A percentile compares a stretch with the other conserved stretches of the same genome.
Evolutionary conservation across 2,888 invertebrate genomes (phyloP).

Genomic region (Agonopterix alstromeriana): DNA sequence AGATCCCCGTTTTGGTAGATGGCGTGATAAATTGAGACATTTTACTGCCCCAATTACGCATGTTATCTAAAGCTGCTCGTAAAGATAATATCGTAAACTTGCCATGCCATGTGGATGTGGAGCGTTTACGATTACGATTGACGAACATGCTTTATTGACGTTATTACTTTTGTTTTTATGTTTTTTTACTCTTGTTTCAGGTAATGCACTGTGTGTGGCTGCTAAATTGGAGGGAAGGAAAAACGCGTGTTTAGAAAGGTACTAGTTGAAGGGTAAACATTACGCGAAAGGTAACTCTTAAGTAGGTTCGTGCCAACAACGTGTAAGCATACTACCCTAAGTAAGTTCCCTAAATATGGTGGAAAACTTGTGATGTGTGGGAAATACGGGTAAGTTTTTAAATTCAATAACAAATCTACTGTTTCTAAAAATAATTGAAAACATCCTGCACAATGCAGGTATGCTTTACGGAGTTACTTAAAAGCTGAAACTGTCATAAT

Average conservation of each 20-base stretch:
- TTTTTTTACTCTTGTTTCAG: conserved; percentile 25
- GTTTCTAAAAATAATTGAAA: too few species aligned
- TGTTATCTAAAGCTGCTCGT: conserved; percentile 10
- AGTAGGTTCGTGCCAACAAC: too few species aligned
- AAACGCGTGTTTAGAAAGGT: background rate
- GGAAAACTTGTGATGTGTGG: too few species aligned
- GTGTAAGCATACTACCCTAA: too few species aligned
- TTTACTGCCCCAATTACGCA: conserved; percentile 12
- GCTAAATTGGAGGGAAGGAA: background rate
- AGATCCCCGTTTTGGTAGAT: background rate
- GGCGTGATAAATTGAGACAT: conserved; percentile 10
- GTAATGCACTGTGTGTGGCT: conserved; percentile 13
- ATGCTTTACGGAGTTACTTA: too few species aligned
- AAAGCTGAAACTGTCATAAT: too few species aligned
- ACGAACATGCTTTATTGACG: conserved; percentile 18
- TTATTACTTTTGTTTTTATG: conserved; percentile 22
- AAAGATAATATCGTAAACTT: conserved; percentile 21
- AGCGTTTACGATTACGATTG: conserved; percentile 24
- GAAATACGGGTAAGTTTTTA: too few species aligned
- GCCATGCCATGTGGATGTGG: conserved; percentile 11
- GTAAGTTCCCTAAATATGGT: too few species aligned
- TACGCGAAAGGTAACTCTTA: too few species aligned
- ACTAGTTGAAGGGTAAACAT: background rate
- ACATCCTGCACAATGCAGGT: too few species aligned
- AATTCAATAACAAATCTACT: too few species aligned